A percentile compares a stretch with the other conserved stretches of the same genome.
Evolutionary conservation across 2,113 vertebrate genomes (phyloP).

Genomic region (Megalops atlanticus): DNA sequence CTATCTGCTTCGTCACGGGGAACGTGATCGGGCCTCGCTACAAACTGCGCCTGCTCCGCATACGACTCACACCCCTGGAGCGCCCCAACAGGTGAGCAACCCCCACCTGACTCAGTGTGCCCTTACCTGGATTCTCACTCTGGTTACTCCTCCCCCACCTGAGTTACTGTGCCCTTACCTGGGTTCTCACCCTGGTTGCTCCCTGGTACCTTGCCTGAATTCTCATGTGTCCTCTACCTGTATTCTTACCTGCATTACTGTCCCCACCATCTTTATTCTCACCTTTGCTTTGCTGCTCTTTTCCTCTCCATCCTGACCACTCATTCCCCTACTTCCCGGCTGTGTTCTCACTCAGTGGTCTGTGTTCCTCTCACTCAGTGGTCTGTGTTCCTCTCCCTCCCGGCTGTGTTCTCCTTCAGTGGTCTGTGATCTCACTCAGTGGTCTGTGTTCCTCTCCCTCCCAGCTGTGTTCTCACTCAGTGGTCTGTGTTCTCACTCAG

Average conservation of each 20-base stretch:
- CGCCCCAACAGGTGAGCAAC: conserved; percentile 81
- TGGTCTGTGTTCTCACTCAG: too few species aligned
- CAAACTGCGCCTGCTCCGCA: conserved; percentile 81
- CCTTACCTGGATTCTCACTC: background rate
- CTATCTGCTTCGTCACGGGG: conserved; percentile 79
- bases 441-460: too few species aligned
- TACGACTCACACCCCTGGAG: conserved; percentile 77
- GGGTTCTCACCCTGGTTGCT: background rate
- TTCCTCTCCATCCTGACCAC: background rate
- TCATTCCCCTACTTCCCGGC: too few species aligned
- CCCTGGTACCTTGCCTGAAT: background rate
- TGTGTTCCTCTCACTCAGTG: too few species aligned
- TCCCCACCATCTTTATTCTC: background rate
- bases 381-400: too few species aligned
- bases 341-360: too few species aligned
- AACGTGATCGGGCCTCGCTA: conserved; percentile 82
- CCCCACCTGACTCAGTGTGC: too few species aligned
- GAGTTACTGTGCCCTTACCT: background rate
- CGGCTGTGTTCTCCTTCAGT: too few species aligned
- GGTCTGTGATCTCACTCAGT: too few species aligned
- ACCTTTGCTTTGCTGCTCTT: background rate
- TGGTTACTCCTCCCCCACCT: background rate
- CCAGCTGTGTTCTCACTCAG: too few species aligned
- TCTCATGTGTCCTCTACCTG: background rate
- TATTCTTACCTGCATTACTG: background rate